These are phyloP conservation scores for Cisticola juncidis DNA, from an alignment of 2,113 vertebrate species.

Conservation along the genomic window DNA sequence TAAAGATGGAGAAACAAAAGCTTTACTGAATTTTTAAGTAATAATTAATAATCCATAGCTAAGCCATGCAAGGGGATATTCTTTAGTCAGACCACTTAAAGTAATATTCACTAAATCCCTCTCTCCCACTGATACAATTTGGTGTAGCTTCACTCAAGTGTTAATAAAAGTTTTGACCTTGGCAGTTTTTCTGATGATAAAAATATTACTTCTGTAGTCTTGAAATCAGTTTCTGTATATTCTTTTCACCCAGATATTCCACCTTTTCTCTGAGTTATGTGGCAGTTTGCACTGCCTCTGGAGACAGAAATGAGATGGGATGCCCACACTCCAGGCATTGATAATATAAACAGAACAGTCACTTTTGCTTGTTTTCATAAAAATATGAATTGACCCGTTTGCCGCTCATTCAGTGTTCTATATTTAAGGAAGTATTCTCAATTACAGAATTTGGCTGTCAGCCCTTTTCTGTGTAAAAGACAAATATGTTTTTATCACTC, in stretches of 20 bases:
- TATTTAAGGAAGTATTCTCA: conserved; percentile 30
- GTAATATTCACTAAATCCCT: neutral
- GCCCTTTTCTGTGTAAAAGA: neutral
- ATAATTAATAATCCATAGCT: neutral
- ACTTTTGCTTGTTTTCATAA: neutral
- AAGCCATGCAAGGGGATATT: neutral
- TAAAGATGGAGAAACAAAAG: neutral
- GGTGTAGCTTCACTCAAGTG: neutral
- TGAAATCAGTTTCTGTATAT: neutral
- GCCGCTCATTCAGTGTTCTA: neutral
- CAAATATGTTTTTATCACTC: conserved; percentile 44
- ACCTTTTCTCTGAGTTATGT: neutral
- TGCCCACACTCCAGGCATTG: neutral
- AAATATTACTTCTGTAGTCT: neutral
- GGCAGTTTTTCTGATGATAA: neutral
- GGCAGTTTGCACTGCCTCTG: rapidly evolving
- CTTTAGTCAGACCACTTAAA: neutral
- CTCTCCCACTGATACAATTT: conserved; percentile 12
- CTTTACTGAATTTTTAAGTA: neutral
- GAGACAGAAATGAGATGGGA: neutral
- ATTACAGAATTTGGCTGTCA: conserved; percentile 23
- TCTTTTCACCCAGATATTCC: neutral
- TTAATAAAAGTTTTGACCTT: neutral
- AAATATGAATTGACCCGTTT: neutral
- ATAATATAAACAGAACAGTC: neutral